Evolutionary conservation across 2,888 invertebrate species (phyloP), one percentile per base, ranked within the genome.

Genomic region (Meta bourneti): DNA sequence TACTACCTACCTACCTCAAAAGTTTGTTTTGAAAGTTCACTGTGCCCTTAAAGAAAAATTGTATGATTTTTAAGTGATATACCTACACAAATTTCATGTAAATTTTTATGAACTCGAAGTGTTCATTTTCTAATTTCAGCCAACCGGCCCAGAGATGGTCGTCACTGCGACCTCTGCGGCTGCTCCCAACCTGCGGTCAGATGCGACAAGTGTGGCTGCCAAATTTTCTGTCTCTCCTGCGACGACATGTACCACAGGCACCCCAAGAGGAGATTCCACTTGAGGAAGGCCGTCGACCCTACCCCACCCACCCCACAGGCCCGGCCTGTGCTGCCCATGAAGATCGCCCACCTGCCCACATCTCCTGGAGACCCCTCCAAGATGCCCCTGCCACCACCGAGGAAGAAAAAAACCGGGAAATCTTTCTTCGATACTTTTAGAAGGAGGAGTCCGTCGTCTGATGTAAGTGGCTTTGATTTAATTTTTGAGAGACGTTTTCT

Each of bases 181-280:
- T 97, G 97, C 6, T 97, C 97, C 16, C 96, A 96, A 86, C 97
- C 98, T 2, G 96, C 97, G 93, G 97, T 98, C 8, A 96, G 97
- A 70, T 98, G 98, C 95, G 96, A 97, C 90, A 97, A 97, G 94
- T 98, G 98, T 95, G 96, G 96, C 71, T 96, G 96, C 34, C 97
- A 98, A 94, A 97, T 97, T 89, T 98, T 98, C 94, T 98, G 98
- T 95, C 96, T 97, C 90, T 97, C 98, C 77, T 98, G 98, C 95
- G 98, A 98, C 95, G 98, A 98, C 94, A 98, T 98, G 97, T 98
- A 98, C 95, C 98, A 98, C 95, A 96, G 98, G 93, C 98, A 98
- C 95, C 98, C 98, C 0, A 98, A 98, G 94, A 96, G 98, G 93
- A 97, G 97, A 94, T 96, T 96, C 93, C 98, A 98, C 94, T 96